phyloP scores from a whole-genome alignment of 2,888 invertebrate genomes.

The Platycheirus albimanus region DNA sequence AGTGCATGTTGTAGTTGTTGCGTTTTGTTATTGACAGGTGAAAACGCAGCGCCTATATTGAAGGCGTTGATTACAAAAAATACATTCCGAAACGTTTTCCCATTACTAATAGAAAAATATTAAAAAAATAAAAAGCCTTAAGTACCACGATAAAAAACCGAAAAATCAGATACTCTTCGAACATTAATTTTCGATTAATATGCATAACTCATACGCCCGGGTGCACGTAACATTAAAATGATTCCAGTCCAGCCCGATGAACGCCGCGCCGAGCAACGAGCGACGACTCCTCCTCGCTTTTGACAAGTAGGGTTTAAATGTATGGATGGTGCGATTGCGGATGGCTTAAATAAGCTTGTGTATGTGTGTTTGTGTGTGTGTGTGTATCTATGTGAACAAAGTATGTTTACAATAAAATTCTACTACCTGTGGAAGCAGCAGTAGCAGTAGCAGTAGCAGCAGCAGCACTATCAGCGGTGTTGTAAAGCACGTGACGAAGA shows the following conservation, averaged over 20 bases:
- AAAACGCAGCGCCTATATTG: constrained; percentile 26
- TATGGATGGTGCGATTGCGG: constrained; percentile 13
- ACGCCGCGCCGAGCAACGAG: too few relatives aligned
- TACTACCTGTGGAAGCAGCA: constrained; percentile 66
- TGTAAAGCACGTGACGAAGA: constrained; percentile 62
- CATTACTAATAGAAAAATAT: constrained; percentile 28
- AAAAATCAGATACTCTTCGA: constrained; percentile 12
- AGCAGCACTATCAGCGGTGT: neutral
- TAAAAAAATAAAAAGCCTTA: constrained; percentile 11
- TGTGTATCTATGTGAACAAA: constrained; percentile 18
- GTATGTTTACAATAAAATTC: constrained; percentile 34
- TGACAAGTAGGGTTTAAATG: constrained; percentile 9
- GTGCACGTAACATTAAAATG: constrained; percentile 53
- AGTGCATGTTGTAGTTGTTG: too few relatives aligned
- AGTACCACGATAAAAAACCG: constrained; percentile 8
- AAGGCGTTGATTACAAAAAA: constrained; percentile 3
- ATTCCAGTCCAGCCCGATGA: constrained; percentile 45
- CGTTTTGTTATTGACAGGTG: constrained; percentile 51
- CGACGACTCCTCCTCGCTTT: constrained; percentile 20
- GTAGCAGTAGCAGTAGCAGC: constrained; percentile 12
- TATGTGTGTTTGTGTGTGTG: constrained; percentile 8
- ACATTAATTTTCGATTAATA: constrained; percentile 69
- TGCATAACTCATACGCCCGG: constrained; percentile 74
- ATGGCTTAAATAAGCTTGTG: constrained; percentile 14
- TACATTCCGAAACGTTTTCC: constrained; percentile 57